Evolutionary conservation across 1,140 invertebrate species (phyloP), one percentile per base, ranked within the genome.

Genomic region (Hyphantria cunea): DNA sequence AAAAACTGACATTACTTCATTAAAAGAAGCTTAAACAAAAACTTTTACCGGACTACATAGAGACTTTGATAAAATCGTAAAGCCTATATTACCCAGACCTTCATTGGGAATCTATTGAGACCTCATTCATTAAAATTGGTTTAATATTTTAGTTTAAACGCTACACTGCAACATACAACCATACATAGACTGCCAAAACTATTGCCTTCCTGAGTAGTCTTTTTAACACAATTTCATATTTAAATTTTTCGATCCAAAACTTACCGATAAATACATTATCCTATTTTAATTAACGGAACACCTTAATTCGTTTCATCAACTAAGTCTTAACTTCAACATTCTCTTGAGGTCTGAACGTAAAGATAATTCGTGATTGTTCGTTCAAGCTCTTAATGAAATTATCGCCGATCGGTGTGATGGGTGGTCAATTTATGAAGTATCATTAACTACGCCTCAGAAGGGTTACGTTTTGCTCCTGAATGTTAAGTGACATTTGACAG

Each of bases 351-450:
- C 17, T 25, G 17, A 25, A 25, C 17, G 5, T 5, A 25, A 25
- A 25, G 17, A 25, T 25, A 25, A 25, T 25, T 25, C 45, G 53
- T 55, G 53, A 55, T 55, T 37, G 34, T 37, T 37, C 8, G 17
- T 25, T 25, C 17, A 25, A 5, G 17, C 5, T 7, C 11, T 11
- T 55, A 55, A 55, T 45, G 44, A 33, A 55, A 45, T 31, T 41
- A 6, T 12, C 42, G 41, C 14, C 31, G 31, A 7, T 39, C 17
- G 17, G n/a, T 9, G 11, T 41, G 53, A 47, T 47, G 42, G 33
- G 52, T 42, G 53, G 53, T 39, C 42, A 55, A 55, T 47, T 47
- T 55, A 55, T 47, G 53, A 55, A 41, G 42, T 39, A 7, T 55
- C 45, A 55, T 55, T 55, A 45, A 55, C 41, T 55, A 33, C 42